Percentiles rank a stretch among this genome's conserved stretches.
phyloP scores from a whole-genome alignment of 1,140 invertebrate genomes.

The Delia radicum region DNA sequence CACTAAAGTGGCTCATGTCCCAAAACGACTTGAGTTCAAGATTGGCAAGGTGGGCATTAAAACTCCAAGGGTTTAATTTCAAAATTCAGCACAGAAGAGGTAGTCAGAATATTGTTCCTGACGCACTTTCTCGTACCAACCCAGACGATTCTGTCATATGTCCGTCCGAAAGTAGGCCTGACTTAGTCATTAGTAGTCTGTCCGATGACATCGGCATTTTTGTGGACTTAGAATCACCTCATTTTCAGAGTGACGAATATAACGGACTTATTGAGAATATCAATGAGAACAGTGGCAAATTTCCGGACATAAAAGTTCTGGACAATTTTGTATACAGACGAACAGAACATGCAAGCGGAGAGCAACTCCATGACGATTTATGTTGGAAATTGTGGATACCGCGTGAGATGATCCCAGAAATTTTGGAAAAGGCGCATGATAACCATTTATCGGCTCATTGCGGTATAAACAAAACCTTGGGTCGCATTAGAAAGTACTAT shows the following conservation, averaged over 20 bases:
- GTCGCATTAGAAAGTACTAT: not conserved
- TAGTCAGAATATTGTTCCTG: slow-evolving; percentile 18
- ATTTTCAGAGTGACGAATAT: too few relatives aligned
- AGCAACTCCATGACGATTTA: not conserved
- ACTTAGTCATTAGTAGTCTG: too few relatives aligned
- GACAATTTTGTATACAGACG: not conserved
- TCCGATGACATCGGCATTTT: too few relatives aligned
- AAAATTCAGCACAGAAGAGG: slow-evolving; percentile 11
- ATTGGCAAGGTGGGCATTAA: slow-evolving; percentile 23
- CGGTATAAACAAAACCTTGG: not conserved
- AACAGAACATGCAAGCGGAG: not conserved
- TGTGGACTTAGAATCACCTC: too few relatives aligned
- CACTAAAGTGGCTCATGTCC: too few relatives aligned
- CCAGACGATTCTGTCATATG: not conserved
- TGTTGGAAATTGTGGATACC: not conserved
- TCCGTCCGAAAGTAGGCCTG: not conserved
- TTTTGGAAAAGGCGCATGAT: not conserved
- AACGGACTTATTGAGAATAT: not conserved
- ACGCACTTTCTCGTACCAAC: slow-evolving; percentile 15
- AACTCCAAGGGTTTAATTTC: too few relatives aligned
- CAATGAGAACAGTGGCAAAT: not conserved
- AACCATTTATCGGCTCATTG: too few relatives aligned
- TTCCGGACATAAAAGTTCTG: not conserved
- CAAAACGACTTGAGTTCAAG: not conserved
- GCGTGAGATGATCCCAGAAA: not conserved